Conservation (phyloP, 2,797 vertebrate species). For the Setipinna tenuifilis region DNA sequence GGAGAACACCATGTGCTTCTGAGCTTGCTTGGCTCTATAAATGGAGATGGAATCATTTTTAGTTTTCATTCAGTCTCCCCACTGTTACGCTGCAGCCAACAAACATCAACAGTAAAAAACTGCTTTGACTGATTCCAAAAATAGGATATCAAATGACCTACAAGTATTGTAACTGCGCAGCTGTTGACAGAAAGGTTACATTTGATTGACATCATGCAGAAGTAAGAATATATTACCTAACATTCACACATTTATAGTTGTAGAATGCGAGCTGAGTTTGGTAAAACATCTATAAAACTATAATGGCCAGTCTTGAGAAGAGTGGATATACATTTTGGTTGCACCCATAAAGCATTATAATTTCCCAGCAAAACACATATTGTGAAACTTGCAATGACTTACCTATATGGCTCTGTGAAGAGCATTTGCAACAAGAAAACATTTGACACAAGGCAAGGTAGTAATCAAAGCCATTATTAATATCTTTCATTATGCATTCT, state of each 20-base stretch:
- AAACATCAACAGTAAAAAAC: not conserved
- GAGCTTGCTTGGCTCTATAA: not conserved
- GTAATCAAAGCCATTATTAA: not conserved
- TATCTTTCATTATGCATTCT: no score
- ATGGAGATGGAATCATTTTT: constrained; percentile 23
- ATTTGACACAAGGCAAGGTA: not conserved
- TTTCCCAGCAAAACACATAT: no score
- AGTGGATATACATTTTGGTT: no score
- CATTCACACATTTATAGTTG: not conserved
- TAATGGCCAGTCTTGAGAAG: no score
- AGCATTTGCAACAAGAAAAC: not conserved
- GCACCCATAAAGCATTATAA: not conserved
- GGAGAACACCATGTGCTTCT: not conserved
- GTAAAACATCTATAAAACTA: not conserved
- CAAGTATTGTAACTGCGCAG: not conserved
- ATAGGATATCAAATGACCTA: not conserved
- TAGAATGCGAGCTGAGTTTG: not conserved
- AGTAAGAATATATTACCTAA: not conserved
- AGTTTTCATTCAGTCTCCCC: not conserved
- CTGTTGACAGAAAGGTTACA: not conserved
- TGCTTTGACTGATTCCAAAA: constrained; percentile 15
- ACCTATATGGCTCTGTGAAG: not conserved
- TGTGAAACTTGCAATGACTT: not conserved
- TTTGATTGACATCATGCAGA: not conserved
- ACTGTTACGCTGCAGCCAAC: not conserved